Evolutionary conservation across 2,113 vertebrate species (phyloP).

Genomic region (Paratilapia polleni): DNA sequence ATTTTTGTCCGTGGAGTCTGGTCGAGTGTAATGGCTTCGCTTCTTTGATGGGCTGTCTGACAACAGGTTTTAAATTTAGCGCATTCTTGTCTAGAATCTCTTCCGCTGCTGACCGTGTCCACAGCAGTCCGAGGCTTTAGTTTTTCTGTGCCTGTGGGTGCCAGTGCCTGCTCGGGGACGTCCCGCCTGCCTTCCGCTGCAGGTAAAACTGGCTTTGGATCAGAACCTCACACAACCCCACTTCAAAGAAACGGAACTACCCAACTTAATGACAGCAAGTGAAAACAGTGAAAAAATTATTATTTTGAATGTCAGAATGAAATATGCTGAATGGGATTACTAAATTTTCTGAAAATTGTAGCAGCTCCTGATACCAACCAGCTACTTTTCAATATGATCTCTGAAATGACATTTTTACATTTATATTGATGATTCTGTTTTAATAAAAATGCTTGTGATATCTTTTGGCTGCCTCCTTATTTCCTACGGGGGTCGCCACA

Average conservation of each 20-base stretch:
- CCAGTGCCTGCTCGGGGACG: too few relatives aligned
- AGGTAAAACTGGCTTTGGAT: background rate
- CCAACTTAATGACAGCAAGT: background rate
- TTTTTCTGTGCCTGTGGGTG: background rate
- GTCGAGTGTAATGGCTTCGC: too few relatives aligned
- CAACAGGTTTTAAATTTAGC: background rate
- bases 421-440: background rate
- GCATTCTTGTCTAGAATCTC: background rate
- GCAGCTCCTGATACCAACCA: background rate
- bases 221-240: background rate
- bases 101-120: background rate
- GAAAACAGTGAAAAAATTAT: background rate
- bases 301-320: background rate
- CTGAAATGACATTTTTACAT: background rate
- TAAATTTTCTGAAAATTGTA: background rate
- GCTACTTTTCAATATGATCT: background rate
- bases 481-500: background rate
- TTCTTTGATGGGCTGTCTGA: too few relatives aligned
- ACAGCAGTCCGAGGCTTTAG: background rate
- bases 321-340: background rate
- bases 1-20: background rate
- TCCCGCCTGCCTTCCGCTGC: background rate
- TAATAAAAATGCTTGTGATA: background rate
- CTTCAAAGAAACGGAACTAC: rapidly evolving
- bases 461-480: background rate